phyloP scores from a whole-genome alignment of 1,140 invertebrate species.

The Cotesia glomerata region DNA sequence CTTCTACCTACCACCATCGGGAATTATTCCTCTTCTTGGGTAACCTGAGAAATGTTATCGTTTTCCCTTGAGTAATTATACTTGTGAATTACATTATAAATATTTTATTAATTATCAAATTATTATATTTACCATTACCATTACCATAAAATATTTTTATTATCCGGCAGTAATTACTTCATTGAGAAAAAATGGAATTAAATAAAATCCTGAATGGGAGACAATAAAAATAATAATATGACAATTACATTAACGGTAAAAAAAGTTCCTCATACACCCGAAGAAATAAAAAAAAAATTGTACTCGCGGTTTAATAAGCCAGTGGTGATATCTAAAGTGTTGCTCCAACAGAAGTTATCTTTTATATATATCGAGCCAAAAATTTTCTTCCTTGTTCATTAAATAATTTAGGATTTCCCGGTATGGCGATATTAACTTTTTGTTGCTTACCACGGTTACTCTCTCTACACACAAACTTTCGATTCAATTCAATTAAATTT shows the following conservation, averaged over 20 bases:
- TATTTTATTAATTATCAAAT: neutral
- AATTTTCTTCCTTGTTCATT: neutral
- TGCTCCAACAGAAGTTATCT: no score
- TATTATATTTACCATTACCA: neutral
- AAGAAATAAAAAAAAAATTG: neutral
- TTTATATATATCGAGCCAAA: no score
- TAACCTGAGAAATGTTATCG: neutral
- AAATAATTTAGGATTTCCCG: neutral
- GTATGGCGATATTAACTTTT: constrained; percentile 2
- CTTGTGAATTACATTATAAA: no score
- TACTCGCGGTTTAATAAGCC: constrained; percentile 14
- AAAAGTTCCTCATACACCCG: no score
- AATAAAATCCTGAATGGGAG: neutral
- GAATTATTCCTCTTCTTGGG: neutral
- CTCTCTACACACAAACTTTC: neutral
- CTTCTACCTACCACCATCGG: no score
- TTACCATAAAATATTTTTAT: no score
- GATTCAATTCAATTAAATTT: neutral
- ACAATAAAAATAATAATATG: constrained; percentile 10
- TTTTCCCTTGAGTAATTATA: constrained; percentile 1
- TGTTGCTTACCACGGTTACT: neutral
- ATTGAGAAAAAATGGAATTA: neutral
- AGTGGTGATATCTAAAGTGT: neutral
- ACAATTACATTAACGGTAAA: constrained; percentile 8
- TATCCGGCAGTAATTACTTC: no score